Percentiles rank a stretch among this genome's conserved stretches.
Evolutionary conservation across 2,113 vertebrate species (phyloP).

Genomic region (Chloebia gouldiae): DNA sequence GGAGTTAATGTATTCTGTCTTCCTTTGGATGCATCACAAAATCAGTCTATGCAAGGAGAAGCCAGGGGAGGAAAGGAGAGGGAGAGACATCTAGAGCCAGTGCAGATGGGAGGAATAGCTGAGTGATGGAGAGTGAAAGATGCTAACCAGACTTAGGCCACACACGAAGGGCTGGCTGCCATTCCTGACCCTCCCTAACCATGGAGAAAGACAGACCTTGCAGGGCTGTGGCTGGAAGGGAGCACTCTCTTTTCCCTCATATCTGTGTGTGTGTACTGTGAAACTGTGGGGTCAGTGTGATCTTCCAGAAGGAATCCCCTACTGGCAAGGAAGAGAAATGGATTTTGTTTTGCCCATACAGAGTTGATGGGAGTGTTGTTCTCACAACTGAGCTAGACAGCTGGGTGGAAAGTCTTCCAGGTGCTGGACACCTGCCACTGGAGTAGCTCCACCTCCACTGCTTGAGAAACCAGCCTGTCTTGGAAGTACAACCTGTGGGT

Average conservation of each 20-base stretch:
- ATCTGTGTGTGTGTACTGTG: rapidly evolving
- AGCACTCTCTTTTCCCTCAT: rapidly evolving
- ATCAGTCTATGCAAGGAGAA: background rate
- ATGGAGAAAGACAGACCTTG: background rate
- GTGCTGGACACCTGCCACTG: background rate
- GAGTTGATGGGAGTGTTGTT: background rate
- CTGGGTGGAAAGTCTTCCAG: background rate
- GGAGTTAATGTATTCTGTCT: background rate
- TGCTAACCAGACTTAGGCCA: background rate
- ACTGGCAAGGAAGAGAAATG: background rate
- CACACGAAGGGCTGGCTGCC: background rate
- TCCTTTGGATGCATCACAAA: background rate
- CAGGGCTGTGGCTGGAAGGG: background rate
- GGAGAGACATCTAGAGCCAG: background rate
- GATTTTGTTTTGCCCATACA: background rate
- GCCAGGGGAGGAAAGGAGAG: background rate
- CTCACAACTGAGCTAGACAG: background rate
- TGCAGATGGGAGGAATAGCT: background rate
- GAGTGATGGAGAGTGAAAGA: background rate
- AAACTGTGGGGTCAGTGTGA: background rate
- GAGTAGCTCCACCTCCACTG: background rate
- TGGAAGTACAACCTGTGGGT: background rate
- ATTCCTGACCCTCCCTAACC: background rate
- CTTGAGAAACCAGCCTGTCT: background rate
- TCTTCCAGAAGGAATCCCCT: background rate